A percentile compares a stretch with the other conserved stretches of the same genome.
Conservation (phyloP, 2,113 vertebrate species). For the Candoia aspera region DNA sequence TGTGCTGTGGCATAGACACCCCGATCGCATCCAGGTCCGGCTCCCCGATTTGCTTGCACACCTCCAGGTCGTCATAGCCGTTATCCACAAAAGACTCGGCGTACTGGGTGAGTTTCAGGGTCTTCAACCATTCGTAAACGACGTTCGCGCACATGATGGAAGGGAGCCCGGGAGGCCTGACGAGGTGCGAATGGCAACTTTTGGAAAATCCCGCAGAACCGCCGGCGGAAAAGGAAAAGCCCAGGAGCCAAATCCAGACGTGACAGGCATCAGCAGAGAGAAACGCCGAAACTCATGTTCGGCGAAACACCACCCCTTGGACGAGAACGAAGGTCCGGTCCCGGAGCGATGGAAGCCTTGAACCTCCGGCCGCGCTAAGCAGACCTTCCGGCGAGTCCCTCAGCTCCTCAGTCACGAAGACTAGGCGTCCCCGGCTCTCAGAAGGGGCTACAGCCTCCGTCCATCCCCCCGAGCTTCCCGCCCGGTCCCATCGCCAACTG, state of each 20-base stretch:
- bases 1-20: conserved; percentile 87
- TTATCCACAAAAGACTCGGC: conserved; percentile 96
- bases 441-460: conserved; percentile 15
- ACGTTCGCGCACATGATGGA: conserved; percentile 87
- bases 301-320: conserved; percentile 41
- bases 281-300: conserved; percentile 38
- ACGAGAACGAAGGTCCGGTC: conserved; percentile 23
- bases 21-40: conserved; percentile 98
- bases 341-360: conserved; percentile 16
- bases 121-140: conserved; percentile 95
- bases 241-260: not conserved
- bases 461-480: conserved; percentile 44
- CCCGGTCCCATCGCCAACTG: conserved; percentile 34
- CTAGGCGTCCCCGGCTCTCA: conserved; percentile 24
- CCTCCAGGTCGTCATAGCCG: conserved; percentile 97
- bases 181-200: conserved; percentile 48
- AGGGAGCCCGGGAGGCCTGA: conserved; percentile 67
- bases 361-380: not conserved
- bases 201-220: conserved; percentile 52
- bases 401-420: not conserved
- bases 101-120: conserved; percentile 92
- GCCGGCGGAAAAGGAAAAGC: conserved; percentile 24
- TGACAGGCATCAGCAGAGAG: conserved; percentile 22
- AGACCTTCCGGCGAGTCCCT: conserved; percentile 23
- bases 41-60: conserved; percentile 97